A percentile compares a stretch with the other conserved stretches of the same genome.
Evolutionary conservation across 2,113 vertebrate species (phyloP).

Genomic region (Pleuronectes platessa): DNA sequence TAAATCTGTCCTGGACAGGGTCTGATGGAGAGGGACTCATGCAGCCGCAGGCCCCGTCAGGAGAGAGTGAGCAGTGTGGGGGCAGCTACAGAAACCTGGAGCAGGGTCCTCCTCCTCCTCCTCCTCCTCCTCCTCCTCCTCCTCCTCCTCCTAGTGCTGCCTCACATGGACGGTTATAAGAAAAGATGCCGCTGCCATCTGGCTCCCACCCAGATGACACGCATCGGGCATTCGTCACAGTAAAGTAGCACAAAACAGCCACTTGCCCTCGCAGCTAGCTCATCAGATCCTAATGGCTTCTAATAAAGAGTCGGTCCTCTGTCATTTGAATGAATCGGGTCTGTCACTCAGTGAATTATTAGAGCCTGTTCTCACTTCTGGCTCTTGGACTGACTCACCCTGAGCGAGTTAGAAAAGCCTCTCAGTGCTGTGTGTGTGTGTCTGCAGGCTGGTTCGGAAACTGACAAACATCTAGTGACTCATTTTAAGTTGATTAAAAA

Average conservation of each 20-base stretch:
- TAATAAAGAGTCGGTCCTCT: conserved; percentile 31
- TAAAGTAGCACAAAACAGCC: conserved; percentile 38
- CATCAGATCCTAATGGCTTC: conserved; percentile 27
- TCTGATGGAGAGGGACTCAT: not conserved
- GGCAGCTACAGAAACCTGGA: conserved; percentile 31
- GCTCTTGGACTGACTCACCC: conserved; percentile 27
- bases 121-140: not conserved
- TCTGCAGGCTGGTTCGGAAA: not conserved
- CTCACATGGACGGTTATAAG: conserved; percentile 38
- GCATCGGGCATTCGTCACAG: conserved; percentile 26
- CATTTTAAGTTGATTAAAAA: not conserved
- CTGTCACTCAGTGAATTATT: conserved; percentile 50
- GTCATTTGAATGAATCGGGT: conserved; percentile 40
- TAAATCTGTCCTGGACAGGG: conserved; percentile 13
- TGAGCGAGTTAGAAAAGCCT: conserved; percentile 17
- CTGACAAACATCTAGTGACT: not conserved
- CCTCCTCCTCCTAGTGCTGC: conserved; percentile 3
- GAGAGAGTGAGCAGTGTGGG: conserved; percentile 20
- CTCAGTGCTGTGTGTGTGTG: not conserved
- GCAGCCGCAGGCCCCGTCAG: not conserved
- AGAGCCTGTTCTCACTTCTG: conserved; percentile 24
- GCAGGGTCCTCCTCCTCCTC: no score
- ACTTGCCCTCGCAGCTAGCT: conserved; percentile 30
- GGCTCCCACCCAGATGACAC: conserved; percentile 57
- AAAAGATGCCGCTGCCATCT: conserved; percentile 60